Conservation (phyloP, 1,140 invertebrate genomes). For the Orius insidiosus region DNA sequence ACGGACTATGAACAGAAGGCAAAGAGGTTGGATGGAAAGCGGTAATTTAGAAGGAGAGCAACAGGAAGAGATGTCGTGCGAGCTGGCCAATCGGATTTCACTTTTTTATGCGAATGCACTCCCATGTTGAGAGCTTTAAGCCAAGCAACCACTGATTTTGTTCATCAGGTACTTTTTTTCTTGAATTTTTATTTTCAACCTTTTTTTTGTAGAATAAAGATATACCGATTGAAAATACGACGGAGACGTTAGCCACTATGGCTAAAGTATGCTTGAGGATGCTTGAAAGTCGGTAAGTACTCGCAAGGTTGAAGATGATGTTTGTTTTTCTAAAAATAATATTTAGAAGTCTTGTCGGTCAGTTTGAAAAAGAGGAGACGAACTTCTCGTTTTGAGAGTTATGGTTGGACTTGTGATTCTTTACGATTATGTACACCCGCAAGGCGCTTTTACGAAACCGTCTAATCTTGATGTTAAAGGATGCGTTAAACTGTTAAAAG, state of each 20-base stretch:
- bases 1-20: slow-evolving; percentile 54
- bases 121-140: slow-evolving; percentile 86
- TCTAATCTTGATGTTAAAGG: slow-evolving; percentile 83
- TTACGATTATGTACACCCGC: slow-evolving; percentile 88
- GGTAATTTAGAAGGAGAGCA: slow-evolving; percentile 9
- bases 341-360: slow-evolving; percentile 59
- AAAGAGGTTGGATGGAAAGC: slow-evolving; percentile 22
- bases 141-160: slow-evolving; percentile 76
- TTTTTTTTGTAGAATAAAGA: slow-evolving; percentile 51
- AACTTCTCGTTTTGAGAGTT: slow-evolving; percentile 76
- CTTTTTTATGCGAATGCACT: slow-evolving; percentile 87
- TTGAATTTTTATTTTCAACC: neutral
- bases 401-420: slow-evolving; percentile 93
- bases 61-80: slow-evolving; percentile 31
- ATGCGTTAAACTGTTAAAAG: slow-evolving; percentile 74
- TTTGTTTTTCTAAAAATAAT: neutral
- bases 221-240: slow-evolving; percentile 79
- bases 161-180: slow-evolving; percentile 46
- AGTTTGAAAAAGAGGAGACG: slow-evolving; percentile 79
- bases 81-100: slow-evolving; percentile 82
- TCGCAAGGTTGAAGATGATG: neutral
- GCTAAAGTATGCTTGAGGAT: slow-evolving; percentile 88
- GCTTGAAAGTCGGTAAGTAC: slow-evolving; percentile 82
- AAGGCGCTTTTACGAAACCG: slow-evolving; percentile 78
- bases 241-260: slow-evolving; percentile 87